Evolutionary conservation across 2,113 vertebrate species (phyloP).

Genomic region (Desmodus rotundus): DNA sequence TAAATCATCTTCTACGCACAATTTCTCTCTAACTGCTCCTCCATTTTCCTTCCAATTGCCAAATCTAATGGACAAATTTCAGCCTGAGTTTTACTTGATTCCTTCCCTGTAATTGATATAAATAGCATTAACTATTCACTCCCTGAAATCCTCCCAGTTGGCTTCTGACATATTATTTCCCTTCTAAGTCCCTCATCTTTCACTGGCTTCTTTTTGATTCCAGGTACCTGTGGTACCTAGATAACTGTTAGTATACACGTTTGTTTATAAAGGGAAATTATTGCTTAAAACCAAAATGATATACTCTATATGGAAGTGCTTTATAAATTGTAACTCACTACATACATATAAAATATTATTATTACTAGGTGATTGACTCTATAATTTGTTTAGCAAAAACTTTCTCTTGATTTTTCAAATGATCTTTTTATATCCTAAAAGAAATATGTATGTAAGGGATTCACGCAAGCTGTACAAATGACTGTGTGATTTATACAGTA

Average conservation of each 20-base stretch:
- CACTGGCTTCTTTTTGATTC: neutral
- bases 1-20: neutral
- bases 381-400: constrained; percentile 33
- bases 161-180: neutral
- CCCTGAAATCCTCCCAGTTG: neutral
- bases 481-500: constrained; percentile 40
- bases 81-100: neutral
- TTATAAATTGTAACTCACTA: neutral
- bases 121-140: neutral
- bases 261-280: neutral
- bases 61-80: neutral
- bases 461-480: constrained; percentile 16
- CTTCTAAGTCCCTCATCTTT: neutral
- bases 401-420: constrained; percentile 53
- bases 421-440: constrained; percentile 27
- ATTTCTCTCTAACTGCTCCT: neutral
- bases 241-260: neutral
- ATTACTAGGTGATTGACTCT: neutral
- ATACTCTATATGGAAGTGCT: neutral
- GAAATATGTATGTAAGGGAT: neutral
- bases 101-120: neutral
- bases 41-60: neutral
- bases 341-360: constrained; percentile 28
- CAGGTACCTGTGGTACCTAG: neutral
- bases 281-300: neutral